These are phyloP conservation scores for Procapra przewalskii DNA, from an alignment of 2,113 vertebrate genomes.

Conservation along the genomic window DNA sequence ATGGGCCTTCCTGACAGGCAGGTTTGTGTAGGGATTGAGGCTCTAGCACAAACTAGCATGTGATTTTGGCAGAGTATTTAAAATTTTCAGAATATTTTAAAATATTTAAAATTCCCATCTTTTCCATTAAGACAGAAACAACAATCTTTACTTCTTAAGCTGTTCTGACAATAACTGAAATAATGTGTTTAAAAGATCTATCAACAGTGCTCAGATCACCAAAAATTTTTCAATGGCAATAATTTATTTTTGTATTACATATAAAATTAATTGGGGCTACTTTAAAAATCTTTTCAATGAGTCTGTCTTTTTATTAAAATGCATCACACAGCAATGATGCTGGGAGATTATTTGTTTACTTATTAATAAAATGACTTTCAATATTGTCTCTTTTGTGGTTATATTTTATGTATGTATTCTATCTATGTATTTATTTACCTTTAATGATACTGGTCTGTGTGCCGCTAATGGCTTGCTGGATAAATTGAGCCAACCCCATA, in stretches of 20 bases:
- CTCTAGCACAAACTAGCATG: neutral
- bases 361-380: neutral
- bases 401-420: neutral
- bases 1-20: neutral
- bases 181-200: neutral
- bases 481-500: neutral
- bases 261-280: neutral
- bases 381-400: neutral
- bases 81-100: neutral
- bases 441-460: neutral
- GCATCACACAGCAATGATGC: neutral
- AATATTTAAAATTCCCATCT: neutral
- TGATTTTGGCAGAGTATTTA: neutral
- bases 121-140: neutral
- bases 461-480: neutral
- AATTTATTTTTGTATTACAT: neutral
- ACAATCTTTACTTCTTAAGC: neutral
- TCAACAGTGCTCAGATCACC: neutral
- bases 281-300: neutral
- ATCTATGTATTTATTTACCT: neutral
- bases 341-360: neutral
- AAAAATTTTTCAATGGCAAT: neutral
- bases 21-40: neutral
- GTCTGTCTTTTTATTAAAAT: neutral
- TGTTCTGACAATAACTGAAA: slow-evolving; percentile 5